These are phyloP conservation scores for Myxocyprinus asiaticus DNA, from an alignment of 2,113 vertebrate species.

Conservation along the genomic window DNA sequence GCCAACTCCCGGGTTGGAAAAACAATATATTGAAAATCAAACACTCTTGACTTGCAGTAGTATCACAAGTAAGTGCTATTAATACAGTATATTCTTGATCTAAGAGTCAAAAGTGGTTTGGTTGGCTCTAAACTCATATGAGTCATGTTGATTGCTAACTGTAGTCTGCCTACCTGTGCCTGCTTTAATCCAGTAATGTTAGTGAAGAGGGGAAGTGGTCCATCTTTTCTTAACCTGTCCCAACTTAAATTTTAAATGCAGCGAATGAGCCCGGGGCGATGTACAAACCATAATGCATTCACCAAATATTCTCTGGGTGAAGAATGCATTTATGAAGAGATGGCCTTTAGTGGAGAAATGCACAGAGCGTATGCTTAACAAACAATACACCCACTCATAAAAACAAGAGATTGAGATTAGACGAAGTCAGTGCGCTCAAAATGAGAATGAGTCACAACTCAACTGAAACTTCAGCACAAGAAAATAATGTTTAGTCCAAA, in stretches of 20 bases:
- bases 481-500: not conserved
- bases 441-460: slow-evolving; percentile 36
- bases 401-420: slow-evolving; percentile 44
- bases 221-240: slow-evolving; percentile 73
- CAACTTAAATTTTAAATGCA: slow-evolving; percentile 74
- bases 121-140: slow-evolving; percentile 5
- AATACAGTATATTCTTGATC: not conserved
- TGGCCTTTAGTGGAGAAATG: slow-evolving; percentile 77
- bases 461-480: slow-evolving; percentile 23
- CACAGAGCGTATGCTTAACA: slow-evolving; percentile 74
- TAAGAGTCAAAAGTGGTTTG: slow-evolving; percentile 35
- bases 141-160: slow-evolving; percentile 14
- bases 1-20: no score
- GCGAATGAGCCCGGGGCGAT: slow-evolving; percentile 72
- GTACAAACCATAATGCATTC: slow-evolving; percentile 81
- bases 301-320: slow-evolving; percentile 78
- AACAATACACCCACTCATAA: slow-evolving; percentile 78
- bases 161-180: no score
- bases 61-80: no score
- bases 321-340: slow-evolving; percentile 78
- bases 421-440: slow-evolving; percentile 28
- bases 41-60: not conserved
- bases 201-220: slow-evolving; percentile 65
- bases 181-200: slow-evolving; percentile 23
- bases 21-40: not conserved